Percentiles rank a stretch among this genome's conserved stretches.
These are phyloP conservation scores for Astropecten irregularis DNA, from an alignment of 53 echinoderm and acorn worm genomes.

Conservation along the genomic window DNA sequence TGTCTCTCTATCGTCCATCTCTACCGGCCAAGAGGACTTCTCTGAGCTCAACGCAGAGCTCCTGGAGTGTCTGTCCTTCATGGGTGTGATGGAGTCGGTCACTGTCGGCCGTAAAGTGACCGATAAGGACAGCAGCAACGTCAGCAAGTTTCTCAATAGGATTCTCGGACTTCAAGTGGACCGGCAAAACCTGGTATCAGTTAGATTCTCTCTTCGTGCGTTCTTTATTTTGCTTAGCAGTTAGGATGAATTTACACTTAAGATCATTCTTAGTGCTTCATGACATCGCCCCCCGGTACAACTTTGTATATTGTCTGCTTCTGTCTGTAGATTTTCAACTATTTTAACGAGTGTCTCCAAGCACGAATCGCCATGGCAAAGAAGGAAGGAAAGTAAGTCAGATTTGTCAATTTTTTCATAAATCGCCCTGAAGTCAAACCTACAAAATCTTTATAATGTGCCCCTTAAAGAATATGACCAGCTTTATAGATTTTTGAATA, in stretches of 20 bases:
- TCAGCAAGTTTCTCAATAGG: conserved; percentile 82
- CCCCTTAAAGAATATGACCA: too few species aligned
- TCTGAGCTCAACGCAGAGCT: conserved; percentile 4
- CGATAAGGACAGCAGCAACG: conserved; percentile 69
- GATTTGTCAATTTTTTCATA: not conserved
- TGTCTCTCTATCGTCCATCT: not conserved
- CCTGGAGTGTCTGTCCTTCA: conserved; percentile 74
- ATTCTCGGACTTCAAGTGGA: conserved; percentile 79
- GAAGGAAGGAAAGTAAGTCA: conserved; percentile 91
- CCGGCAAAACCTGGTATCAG: conserved; percentile 84
- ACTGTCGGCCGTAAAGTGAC: conserved; percentile 38
- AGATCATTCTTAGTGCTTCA: too few species aligned
- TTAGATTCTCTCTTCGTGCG: too few species aligned
- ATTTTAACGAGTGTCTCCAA: conserved; percentile 86
- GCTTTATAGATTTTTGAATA: too few species aligned
- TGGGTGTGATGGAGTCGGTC: conserved; percentile 65
- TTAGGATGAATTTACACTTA: too few species aligned
- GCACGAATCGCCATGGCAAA: conserved; percentile 79
- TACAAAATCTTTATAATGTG: not conserved
- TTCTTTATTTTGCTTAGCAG: too few species aligned
- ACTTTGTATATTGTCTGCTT: not conserved
- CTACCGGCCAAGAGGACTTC: conserved; percentile 9
- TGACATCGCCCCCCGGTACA: too few species aligned
- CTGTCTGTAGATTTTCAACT: conserved; percentile 81
- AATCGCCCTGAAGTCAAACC: not conserved